Percentiles rank a stretch among this genome's conserved stretches.
Evolutionary conservation across 2,113 vertebrate species (phyloP).

Genomic region (Dipodomys ordii): DNA sequence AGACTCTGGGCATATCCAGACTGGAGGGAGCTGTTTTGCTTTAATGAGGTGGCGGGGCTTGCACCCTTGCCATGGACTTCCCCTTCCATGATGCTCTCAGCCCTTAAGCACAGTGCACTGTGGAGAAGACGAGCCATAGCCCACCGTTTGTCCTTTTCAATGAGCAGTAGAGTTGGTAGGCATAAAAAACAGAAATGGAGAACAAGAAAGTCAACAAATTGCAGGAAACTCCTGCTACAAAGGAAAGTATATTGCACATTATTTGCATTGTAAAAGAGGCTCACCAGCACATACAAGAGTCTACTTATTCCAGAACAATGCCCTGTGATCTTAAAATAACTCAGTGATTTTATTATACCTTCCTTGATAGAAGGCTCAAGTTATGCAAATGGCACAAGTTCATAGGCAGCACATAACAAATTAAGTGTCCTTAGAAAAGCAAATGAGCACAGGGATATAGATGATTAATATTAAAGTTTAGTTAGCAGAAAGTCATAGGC

Average conservation of each 20-base stretch:
- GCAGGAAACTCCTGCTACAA: not conserved
- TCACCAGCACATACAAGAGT: not conserved
- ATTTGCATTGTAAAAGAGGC: slow-evolving; percentile 40
- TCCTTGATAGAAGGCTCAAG: slow-evolving; percentile 34
- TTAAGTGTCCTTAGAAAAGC: slow-evolving; percentile 40
- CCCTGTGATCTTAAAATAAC: slow-evolving; percentile 53
- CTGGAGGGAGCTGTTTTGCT: too few species aligned
- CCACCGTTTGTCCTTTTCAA: not conserved
- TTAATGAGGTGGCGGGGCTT: not conserved
- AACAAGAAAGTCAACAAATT: not conserved
- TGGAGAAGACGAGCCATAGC: not conserved
- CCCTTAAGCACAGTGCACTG: not conserved
- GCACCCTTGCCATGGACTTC: not conserved
- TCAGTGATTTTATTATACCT: slow-evolving; percentile 49
- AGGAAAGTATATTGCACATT: slow-evolving; percentile 30
- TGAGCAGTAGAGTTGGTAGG: not conserved
- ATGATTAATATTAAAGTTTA: slow-evolving; percentile 60
- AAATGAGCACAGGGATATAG: slow-evolving; percentile 19
- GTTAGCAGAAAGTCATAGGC: slow-evolving; percentile 37
- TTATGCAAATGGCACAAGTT: slow-evolving; percentile 56
- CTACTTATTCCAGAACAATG: not conserved
- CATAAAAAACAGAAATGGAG: not conserved
- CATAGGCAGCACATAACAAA: slow-evolving; percentile 34
- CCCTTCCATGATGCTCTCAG: not conserved
- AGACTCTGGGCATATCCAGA: not conserved